These are phyloP conservation scores for Drosophila kanapiae DNA, from an alignment of 1,140 invertebrate genomes.

Conservation along the genomic window DNA sequence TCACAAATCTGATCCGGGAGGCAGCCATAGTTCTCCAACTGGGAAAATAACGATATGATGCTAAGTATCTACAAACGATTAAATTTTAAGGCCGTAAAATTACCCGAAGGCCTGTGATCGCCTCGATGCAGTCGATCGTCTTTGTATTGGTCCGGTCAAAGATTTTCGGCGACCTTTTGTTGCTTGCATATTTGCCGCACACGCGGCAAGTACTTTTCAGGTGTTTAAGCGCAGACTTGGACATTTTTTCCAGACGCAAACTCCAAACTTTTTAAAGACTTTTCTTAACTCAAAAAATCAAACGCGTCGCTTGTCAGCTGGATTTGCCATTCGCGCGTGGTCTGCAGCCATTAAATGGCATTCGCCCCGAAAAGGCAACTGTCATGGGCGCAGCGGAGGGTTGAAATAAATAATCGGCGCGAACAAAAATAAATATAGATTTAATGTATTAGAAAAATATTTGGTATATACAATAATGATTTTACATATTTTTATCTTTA, in stretches of 20 bases:
- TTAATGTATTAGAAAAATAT: not conserved
- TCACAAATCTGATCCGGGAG: slow-evolving; percentile 71
- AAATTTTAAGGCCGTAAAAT: slow-evolving; percentile 1
- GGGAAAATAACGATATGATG: not conserved
- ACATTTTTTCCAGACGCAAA: slow-evolving; percentile 52
- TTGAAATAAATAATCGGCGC: not conserved
- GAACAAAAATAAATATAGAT: not conserved
- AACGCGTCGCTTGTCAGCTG: slow-evolving; percentile 66
- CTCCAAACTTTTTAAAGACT: slow-evolving; percentile 43
- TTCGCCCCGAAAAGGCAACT: not conserved
- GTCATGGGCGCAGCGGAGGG: slow-evolving; percentile 4
- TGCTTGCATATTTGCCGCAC: slow-evolving; percentile 70
- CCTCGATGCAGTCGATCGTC: slow-evolving; percentile 60
- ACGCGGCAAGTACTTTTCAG: slow-evolving; percentile 69
- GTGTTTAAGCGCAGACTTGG: slow-evolving; percentile 64
- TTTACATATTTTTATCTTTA: no score
- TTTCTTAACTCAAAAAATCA: slow-evolving; percentile 43
- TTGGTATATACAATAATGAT: not conserved
- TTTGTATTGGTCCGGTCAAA: slow-evolving; percentile 66
- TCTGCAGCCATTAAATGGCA: slow-evolving; percentile 1
- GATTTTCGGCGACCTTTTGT: slow-evolving; percentile 63
- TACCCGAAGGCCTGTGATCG: slow-evolving; percentile 64
- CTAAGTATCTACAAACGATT: not conserved
- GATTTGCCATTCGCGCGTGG: slow-evolving; percentile 55
- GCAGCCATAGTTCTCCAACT: slow-evolving; percentile 56